phyloP scores from a whole-genome alignment of 2,888 invertebrate genomes.

The Galeopsomyia nigrocyanea region DNA sequence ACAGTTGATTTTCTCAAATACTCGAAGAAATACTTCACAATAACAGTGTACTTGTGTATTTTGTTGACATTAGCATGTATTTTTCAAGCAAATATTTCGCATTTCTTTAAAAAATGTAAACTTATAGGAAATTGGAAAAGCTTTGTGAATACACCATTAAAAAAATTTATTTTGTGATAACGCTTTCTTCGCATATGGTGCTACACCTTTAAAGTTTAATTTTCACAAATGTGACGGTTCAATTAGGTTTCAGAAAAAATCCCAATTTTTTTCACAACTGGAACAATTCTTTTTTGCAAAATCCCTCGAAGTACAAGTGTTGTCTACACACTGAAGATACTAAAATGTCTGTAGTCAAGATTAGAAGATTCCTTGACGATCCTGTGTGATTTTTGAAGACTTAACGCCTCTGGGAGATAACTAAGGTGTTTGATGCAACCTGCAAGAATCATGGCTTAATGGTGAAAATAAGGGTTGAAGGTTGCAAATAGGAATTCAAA shows the following conservation, averaged over 20 bases:
- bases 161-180: slow-evolving; percentile 15
- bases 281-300: slow-evolving; percentile 32
- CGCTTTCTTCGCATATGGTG: no score
- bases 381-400: slow-evolving; percentile 41
- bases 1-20: slow-evolving; percentile 37
- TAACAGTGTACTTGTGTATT: slow-evolving; percentile 28
- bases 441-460: slow-evolving; percentile 67
- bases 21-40: slow-evolving; percentile 14
- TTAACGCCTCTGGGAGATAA: slow-evolving; percentile 37
- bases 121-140: slow-evolving; percentile 9
- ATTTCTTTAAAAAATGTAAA: slow-evolving; percentile 31
- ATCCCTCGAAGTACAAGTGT: slow-evolving; percentile 32
- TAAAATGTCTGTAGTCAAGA: slow-evolving; percentile 10
- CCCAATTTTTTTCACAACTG: slow-evolving; percentile 13
- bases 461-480: slow-evolving; percentile 54
- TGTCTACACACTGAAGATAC: slow-evolving; percentile 4
- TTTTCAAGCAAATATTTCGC: slow-evolving; percentile 15
- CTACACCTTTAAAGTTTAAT: not conserved
- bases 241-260: slow-evolving; percentile 12
- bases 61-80: slow-evolving; percentile 15
- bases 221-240: not conserved
- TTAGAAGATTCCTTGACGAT: slow-evolving; percentile 17
- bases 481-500: slow-evolving; percentile 33
- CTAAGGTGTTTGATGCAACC: slow-evolving; percentile 55
- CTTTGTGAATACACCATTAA: slow-evolving; percentile 26